Conservation (phyloP, 2,888 invertebrate genomes). For the Epinotia brunnichana region DNA sequence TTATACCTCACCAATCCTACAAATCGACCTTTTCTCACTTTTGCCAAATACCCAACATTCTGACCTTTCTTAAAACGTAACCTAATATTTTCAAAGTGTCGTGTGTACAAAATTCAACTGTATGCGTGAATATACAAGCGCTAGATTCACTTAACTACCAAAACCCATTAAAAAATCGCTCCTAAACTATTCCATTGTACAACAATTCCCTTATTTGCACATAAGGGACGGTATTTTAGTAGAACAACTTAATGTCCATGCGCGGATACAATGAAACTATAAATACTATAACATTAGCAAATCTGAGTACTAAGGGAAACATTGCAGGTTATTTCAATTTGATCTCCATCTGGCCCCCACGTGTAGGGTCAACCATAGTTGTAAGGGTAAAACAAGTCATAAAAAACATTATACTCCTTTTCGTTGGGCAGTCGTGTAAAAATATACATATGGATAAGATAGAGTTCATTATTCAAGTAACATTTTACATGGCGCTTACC, state of each 20-base stretch:
- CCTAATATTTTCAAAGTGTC: neutral
- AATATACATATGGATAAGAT: too few species aligned
- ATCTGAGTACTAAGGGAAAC: conserved; percentile 15
- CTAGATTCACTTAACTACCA: neutral
- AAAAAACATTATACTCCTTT: too few species aligned
- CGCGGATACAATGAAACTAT: conserved; percentile 31
- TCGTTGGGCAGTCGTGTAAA: too few species aligned
- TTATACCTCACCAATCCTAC: neutral
- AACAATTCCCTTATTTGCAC: conserved; percentile 40
- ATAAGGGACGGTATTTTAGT: conserved; percentile 38
- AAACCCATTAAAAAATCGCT: neutral
- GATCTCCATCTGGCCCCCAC: conserved; percentile 2
- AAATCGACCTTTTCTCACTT: neutral
- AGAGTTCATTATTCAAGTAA: too few species aligned
- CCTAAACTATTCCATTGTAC: conserved; percentile 23
- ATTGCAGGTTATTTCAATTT: conserved; percentile 20
- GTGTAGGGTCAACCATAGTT: neutral
- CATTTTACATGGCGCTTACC: too few species aligned
- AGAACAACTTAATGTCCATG: conserved; percentile 39
- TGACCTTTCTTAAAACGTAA: conserved; percentile 27
- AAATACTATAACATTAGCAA: conserved; percentile 41
- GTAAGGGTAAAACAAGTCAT: neutral
- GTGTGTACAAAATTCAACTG: neutral
- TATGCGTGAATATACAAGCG: neutral
- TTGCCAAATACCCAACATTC: conserved; percentile 16